Evolutionary conservation across 2,113 vertebrate genomes (phyloP).

Genomic region (Hystrix brachyura): DNA sequence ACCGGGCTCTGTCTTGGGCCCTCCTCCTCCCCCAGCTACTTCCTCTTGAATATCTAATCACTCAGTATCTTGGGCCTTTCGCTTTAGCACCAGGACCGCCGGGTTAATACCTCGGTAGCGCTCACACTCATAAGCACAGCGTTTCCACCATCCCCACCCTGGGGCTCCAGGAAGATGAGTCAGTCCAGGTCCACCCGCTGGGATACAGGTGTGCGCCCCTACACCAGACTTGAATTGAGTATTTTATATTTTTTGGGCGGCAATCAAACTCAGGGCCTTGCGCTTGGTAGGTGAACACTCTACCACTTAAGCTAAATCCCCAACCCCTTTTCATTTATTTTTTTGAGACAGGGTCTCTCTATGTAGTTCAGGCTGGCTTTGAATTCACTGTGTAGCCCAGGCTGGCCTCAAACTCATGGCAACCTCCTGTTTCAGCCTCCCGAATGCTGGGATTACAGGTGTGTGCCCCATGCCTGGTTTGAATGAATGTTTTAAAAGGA

Average conservation of each 20-base stretch:
- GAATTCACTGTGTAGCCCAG: not conserved
- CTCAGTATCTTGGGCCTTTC: not conserved
- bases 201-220: not conserved
- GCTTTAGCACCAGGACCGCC: not conserved
- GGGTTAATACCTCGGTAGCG: not conserved
- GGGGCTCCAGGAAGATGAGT: not conserved
- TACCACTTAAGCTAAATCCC: too few species aligned
- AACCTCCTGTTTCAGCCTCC: not conserved
- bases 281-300: too few species aligned
- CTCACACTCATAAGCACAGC: not conserved
- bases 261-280: too few species aligned
- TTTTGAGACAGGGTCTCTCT: not conserved
- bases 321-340: too few species aligned
- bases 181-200: not conserved
- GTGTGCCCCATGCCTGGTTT: not conserved
- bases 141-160: not conserved
- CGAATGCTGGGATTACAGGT: not conserved
- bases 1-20: not conserved
- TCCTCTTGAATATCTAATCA: conserved; percentile 4
- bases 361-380: too few species aligned
- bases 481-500: not conserved
- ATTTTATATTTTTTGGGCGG: not conserved
- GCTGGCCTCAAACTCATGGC: not conserved
- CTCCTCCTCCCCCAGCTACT: not conserved
- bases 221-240: not conserved